Base-by-base conservation (phyloP, 2,113 vertebrate genomes). In the Phrynosoma blainvillii region DNA sequence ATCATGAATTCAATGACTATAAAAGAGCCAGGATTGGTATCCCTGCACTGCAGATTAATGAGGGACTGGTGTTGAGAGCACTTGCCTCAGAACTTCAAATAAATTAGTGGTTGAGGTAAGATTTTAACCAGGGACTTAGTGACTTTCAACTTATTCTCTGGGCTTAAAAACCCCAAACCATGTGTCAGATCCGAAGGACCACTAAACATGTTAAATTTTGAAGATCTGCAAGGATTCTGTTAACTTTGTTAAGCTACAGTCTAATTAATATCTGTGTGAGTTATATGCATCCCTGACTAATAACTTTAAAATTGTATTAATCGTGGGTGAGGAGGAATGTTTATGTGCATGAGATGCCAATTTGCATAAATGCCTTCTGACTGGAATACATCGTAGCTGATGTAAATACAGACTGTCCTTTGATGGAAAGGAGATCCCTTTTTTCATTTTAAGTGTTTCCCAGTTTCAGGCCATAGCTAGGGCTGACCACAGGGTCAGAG, bases 391-490 rank as follows among this genome's bases (percentile, higher is more conserved):
- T 92, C 89, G 84, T 85, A 70, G 79, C 0, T 0, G 80, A 75
- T 90, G 56, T 89, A 76, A 87, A 86, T 78, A 85, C 86, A 88
- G 47, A 87, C 87, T 68, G 78, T 91, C 79, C 87, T 62, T 90
- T 16, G 87, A 1, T 76, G 93, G 92, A 85, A 36, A 42, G 52
- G 83, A 89, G 75, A 93, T 82, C 89, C 82, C 25, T 77, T 91
- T 94, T 92, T 96, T 96, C 94, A 94, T 94, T 92, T 96, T 70
- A 87, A 93, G 92, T 97, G 81, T 97, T 94, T 96, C 96, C 95
- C 93, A 96, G 96, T 98, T 97, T 95, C 97, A 98, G 97, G 97
- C 96, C 92, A 93, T 96, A 95, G 88, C 96, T 95, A 95, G 94
- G 92, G 90, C 96, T 91, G 97, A 97, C 89, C 95, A 94, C 25